These are phyloP conservation scores for Syritta pipiens DNA, from an alignment of 2,888 invertebrate species.

Conservation along the genomic window DNA sequence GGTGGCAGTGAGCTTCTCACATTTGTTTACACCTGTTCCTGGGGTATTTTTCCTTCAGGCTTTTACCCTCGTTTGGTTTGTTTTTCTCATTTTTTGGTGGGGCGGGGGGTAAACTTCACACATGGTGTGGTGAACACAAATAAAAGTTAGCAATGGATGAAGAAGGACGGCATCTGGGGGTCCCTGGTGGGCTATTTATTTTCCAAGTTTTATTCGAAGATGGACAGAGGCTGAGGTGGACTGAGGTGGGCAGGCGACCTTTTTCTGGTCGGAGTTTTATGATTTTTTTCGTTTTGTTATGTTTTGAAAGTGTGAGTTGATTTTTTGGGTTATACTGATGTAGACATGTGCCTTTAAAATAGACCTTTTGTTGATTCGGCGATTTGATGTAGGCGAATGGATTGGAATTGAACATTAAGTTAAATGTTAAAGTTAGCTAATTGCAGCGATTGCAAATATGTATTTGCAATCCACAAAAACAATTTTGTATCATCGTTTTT, in stretches of 20 bases:
- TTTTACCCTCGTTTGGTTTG: constrained; percentile 17
- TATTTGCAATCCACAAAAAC: too few relatives aligned
- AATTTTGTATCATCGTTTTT: too few relatives aligned
- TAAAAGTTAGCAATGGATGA: constrained; percentile 37
- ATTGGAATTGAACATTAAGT: too few relatives aligned
- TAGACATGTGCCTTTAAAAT: too few relatives aligned
- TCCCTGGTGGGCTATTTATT: constrained; percentile 57
- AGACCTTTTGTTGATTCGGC: too few relatives aligned
- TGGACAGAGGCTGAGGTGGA: constrained; percentile 19
- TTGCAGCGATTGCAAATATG: too few relatives aligned
- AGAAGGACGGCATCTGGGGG: constrained; percentile 24
- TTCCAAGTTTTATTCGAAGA: constrained; percentile 42
- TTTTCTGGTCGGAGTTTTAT: constrained; percentile 2
- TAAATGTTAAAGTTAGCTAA: too few relatives aligned
- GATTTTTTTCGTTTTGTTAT: too few relatives aligned
- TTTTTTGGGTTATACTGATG: too few relatives aligned
- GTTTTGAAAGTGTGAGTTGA: too few relatives aligned
- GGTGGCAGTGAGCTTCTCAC: constrained; percentile 38
- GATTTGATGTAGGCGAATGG: too few relatives aligned
- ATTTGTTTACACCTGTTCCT: constrained; percentile 57
- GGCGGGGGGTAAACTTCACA: constrained; percentile 42
- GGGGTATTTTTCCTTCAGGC: constrained; percentile 28
- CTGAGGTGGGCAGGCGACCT: background rate
- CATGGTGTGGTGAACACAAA: constrained; percentile 30
- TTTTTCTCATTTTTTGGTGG: constrained; percentile 47